Evolutionary conservation across 2,113 vertebrate genomes (phyloP).

Genomic region (Ameiurus melas): DNA sequence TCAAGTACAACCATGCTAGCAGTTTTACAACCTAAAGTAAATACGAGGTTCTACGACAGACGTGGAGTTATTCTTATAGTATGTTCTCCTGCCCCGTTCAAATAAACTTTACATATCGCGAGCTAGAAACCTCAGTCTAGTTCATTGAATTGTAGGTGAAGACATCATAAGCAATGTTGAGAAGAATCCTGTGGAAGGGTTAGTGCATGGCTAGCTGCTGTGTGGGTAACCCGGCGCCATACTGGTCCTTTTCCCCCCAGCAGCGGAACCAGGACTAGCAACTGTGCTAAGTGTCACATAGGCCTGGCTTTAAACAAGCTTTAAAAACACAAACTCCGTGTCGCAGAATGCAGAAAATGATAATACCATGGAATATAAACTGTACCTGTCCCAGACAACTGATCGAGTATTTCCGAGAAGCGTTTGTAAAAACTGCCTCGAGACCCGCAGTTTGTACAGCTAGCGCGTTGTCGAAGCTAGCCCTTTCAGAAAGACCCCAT

Average conservation of each 20-base stretch:
- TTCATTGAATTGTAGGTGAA: too few relatives aligned
- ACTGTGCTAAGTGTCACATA: neutral
- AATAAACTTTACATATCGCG: too few relatives aligned
- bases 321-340: neutral
- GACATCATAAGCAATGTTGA: too few relatives aligned
- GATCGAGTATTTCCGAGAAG: neutral
- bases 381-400: constrained; percentile 21
- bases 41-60: neutral
- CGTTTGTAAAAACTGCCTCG: neutral
- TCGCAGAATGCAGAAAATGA: neutral
- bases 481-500: constrained; percentile 40
- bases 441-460: neutral
- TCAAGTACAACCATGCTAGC: neutral
- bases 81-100: too few relatives aligned
- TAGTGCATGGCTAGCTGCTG: too few relatives aligned
- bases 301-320: constrained; percentile 42
- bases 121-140: too few relatives aligned
- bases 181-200: too few relatives aligned
- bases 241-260: too few relatives aligned
- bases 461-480: neutral
- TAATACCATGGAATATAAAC: too few relatives aligned
- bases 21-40: neutral
- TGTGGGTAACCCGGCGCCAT: too few relatives aligned
- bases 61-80: too few relatives aligned
- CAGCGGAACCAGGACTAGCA: too few relatives aligned